These are phyloP conservation scores for Paramuricea clavata DNA, from an alignment of 92 coral and sea anemone genomes.

Conservation along the genomic window DNA sequence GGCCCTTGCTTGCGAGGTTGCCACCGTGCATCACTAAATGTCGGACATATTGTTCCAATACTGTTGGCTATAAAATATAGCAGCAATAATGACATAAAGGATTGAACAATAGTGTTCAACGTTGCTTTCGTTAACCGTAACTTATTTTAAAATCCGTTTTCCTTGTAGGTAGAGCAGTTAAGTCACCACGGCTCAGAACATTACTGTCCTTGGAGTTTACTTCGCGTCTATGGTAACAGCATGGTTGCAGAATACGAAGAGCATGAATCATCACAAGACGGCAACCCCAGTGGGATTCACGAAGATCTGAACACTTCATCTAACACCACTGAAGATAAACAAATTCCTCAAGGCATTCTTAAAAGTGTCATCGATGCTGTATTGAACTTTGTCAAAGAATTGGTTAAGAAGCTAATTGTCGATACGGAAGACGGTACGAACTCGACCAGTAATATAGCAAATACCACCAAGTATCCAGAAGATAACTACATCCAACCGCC, in stretches of 20 bases:
- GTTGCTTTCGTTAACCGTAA: no score
- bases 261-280: constrained; percentile 89
- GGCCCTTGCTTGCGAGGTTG: no score
- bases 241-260: constrained; percentile 99
- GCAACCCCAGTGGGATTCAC: constrained; percentile 42
- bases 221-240: constrained; percentile 91
- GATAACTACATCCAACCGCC: not conserved
- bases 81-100: no score
- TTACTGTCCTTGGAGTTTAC: constrained; percentile 94
- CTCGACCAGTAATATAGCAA: constrained; percentile 5
- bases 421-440: not conserved
- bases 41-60: no score
- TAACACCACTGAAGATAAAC: not conserved
- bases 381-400: constrained; percentile 81
- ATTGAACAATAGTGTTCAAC: no score
- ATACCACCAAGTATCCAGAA: constrained; percentile 1
- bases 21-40: no score
- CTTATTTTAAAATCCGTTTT: not conserved
- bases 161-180: constrained; percentile 87
- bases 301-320: constrained; percentile 33
- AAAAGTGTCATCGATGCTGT: constrained; percentile 92
- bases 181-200: constrained; percentile 98
- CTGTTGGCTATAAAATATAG: no score
- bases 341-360: constrained; percentile 53
- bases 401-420: constrained; percentile 82